A percentile compares a stretch with the other conserved stretches of the same genome.
These are phyloP conservation scores for Limulus polyphemus DNA, from an alignment of 2,888 invertebrate species.

Conservation along the genomic window DNA sequence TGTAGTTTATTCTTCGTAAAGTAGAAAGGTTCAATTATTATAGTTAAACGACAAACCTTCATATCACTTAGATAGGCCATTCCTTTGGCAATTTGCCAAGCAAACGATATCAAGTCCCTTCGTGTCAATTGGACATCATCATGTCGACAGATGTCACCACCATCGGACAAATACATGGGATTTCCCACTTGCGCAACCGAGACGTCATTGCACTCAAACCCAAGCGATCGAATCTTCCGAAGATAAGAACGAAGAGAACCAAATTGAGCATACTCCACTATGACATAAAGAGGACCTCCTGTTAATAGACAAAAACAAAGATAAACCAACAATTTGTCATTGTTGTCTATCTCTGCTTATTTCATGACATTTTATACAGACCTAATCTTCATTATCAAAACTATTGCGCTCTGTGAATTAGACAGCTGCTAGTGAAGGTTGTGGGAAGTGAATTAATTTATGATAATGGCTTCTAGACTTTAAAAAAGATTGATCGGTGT, in stretches of 20 bases:
- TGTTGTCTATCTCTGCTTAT: not conserved
- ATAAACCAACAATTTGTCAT: not conserved
- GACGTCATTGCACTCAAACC: slow-evolving; percentile 25
- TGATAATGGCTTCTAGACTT: no score
- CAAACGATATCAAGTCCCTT: slow-evolving; percentile 61
- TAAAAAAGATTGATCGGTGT: no score
- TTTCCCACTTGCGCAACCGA: slow-evolving; percentile 8
- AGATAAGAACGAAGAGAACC: slow-evolving; percentile 62
- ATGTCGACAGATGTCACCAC: not conserved
- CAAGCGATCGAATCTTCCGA: slow-evolving; percentile 48
- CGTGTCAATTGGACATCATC: slow-evolving; percentile 42
- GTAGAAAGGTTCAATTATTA: no score
- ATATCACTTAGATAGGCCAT: slow-evolving; percentile 68
- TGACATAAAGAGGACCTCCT: slow-evolving; percentile 57
- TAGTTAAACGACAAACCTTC: slow-evolving; percentile 47
- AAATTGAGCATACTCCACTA: slow-evolving; percentile 65
- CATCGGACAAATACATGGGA: not conserved
- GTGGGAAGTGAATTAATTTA: no score
- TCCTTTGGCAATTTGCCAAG: slow-evolving; percentile 75
- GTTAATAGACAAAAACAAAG: slow-evolving; percentile 27
- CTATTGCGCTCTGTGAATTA: no score
- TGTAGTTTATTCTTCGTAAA: no score
- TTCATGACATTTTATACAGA: no score
- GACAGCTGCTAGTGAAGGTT: no score
- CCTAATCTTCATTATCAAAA: no score